Base-by-base conservation (phyloP, 2,888 invertebrate genomes). In the Ormyrus thymus region DNA sequence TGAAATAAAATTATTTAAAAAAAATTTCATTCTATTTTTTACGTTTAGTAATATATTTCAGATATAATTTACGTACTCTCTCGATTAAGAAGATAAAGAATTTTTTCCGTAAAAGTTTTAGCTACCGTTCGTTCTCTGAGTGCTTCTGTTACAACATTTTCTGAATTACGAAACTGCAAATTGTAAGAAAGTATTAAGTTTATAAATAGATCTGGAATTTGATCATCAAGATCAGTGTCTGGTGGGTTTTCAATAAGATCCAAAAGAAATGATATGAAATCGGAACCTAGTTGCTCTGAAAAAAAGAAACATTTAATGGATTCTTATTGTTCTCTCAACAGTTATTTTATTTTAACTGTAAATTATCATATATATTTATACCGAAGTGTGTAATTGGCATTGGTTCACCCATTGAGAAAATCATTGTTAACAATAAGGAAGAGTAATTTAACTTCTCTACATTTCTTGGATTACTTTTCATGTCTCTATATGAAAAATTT, bases 371-470 rank as follows among this genome's bases (percentile, higher is more conserved):
- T 29, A 29, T 29, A 3, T 29, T 10, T 50, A n/a, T 90, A 97
- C 97, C 96, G 89, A 96, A 95, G 91, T 97, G 96, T 70, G 96
- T 95, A 73, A 97, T 93, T 2, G 98, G 97, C 92, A 98, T 94
- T 65, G 93, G 93, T 88, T 98, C 97, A 0, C 96, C 97, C 93
- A 96, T 95, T 73, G 96, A 97, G 89, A 98, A 94, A 68, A 98
- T 94, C 93, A 97, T 96, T 69, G 96, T 96, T 78, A 98, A 91
- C 83, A 98, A 92, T 81, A 96, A 92, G 1, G 96, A 94, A 29
- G 97, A 95, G 90, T 96, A 95, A 84, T 95, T 95, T 82, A 97
- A 92, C 84, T 96, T 95, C 84, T 95, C 94, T 86, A 95, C 93
- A 84, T 96, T 95, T 84, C 94, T 92, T 71, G 95, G 93, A 91